Evolutionary conservation across 2,888 invertebrate species (phyloP).

Genomic region (Stenotaenia linearis): DNA sequence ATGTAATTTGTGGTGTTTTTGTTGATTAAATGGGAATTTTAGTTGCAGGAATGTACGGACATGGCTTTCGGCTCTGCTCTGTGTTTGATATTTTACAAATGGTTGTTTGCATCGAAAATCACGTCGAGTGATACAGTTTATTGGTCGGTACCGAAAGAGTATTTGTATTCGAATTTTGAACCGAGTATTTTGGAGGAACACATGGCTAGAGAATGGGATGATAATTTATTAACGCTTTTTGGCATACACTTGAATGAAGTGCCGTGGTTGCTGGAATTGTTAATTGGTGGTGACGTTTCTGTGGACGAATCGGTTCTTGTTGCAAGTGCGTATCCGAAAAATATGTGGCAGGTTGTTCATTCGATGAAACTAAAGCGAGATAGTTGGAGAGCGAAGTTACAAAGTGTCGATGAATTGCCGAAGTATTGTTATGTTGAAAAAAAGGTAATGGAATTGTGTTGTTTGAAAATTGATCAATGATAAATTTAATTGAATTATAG

Average conservation of each 20-base stretch:
- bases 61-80: neutral
- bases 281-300: neutral
- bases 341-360: neutral
- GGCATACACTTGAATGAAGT: neutral
- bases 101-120: neutral
- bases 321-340: neutral
- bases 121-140: neutral
- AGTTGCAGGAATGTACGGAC: neutral
- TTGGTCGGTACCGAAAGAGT: neutral
- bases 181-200: neutral
- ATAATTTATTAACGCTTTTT: neutral
- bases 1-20: too few relatives aligned
- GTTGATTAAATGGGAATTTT: too few relatives aligned
- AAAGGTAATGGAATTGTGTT: neutral
- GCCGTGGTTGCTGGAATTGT: neutral
- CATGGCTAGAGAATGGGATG: neutral
- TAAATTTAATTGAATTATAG: neutral
- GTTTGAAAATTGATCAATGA: neutral
- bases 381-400: neutral
- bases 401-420: neutral
- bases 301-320: neutral
- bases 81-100: neutral
- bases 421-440: neutral
- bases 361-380: neutral
- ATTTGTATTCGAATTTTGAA: neutral